Evolutionary conservation across 2,797 vertebrate species (phyloP), one percentile per base, ranked within the genome.

Genomic region (Gallinago nigripennis): DNA sequence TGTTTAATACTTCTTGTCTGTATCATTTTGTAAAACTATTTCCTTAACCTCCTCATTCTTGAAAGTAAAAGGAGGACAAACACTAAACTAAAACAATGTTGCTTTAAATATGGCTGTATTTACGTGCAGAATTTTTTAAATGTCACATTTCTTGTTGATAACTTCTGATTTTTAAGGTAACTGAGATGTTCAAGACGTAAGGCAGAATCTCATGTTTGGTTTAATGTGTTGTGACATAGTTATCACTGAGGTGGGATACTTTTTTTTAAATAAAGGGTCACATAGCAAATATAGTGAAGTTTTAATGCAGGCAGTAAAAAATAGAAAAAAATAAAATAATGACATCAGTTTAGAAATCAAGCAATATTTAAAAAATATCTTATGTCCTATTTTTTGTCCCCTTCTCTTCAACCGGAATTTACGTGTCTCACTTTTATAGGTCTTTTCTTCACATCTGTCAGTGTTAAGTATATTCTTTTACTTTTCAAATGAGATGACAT

Each of bases 1-100:
- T 95, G 88, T 97, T 97, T 96, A 91, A 97, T 97, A 91, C 16
- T 63, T 14, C 39, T 86, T 77, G 12, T 70, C 87, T 66, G 43
- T 92, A 81, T 57, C 4, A 4, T 93, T 96, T 88, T 48, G 21
- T 88, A 58, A 77, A 91, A 77, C 41, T 64, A 11, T 61, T 14
- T 70, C n/a, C 31, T 81, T 86, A 90, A 56, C 41, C 10, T 39
- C 14, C 15, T 10, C 9, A 50, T 71, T 79, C 54, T 63, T 80
- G 21, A 73, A 93, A 92, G 66, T 66, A 54, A 13, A 43, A 81
- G 65, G 63, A 84, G 43, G 57, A 72, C 24, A 93, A 92, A 66
- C 20, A 35, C 41, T 63, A 65, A 68, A 46, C 4, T 50, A 33
- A 46, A 76, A 10, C 16, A 73, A 20, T 23, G 6, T 1, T 37